Base-by-base conservation (phyloP, 2,113 vertebrate genomes). In the Pavo muticus region DNA sequence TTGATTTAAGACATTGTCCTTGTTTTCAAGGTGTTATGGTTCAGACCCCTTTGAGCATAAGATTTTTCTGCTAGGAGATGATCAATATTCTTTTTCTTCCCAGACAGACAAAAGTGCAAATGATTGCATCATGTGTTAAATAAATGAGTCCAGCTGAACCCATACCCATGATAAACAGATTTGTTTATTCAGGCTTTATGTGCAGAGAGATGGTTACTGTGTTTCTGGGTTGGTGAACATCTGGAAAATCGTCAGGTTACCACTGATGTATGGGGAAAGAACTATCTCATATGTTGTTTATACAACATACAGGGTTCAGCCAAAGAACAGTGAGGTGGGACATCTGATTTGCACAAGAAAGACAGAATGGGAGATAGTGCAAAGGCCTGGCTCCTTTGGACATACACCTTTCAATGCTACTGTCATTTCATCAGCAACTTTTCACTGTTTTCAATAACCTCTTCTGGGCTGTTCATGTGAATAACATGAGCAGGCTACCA, bases 181-280 rank as follows among this genome's bases (percentile, higher is more conserved):
- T 71, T 84, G 57, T 91, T 94, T 93, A 60, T 91, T 83, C 3
- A 4, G 40, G 13, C 44, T 93, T 81, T 75, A 27, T 1, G 2
- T 10, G 2, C 52, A 64, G 16, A 11, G 15, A 74, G 15, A 10
- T 78, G 59, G 60, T 59, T 93, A 8, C 57, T 81, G 8, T 4
- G 4, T 78, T 92, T 84, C 0, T 0, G 42, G 35, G 40, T 27
- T 44, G 50, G 37, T 60, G 80, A 95, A 81, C 91, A 95, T 74
- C 86, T 96, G 95, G 92, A 92, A 92, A 87, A 94, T 59, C 84
- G 86, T 76, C 76, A 87, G 84, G 73, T 75, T 78, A 44, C 69
- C 42, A 47, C 69, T 60, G 60, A 54, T 60, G 48, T 40, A 75
- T n/a, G 47, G 42, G 8, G 17, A 60, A 93, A 87, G 40, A 84